Evolutionary conservation across 2,113 vertebrate genomes (phyloP), one percentile per base, ranked within the genome.

Genomic region (Macquaria ambigua): DNA sequence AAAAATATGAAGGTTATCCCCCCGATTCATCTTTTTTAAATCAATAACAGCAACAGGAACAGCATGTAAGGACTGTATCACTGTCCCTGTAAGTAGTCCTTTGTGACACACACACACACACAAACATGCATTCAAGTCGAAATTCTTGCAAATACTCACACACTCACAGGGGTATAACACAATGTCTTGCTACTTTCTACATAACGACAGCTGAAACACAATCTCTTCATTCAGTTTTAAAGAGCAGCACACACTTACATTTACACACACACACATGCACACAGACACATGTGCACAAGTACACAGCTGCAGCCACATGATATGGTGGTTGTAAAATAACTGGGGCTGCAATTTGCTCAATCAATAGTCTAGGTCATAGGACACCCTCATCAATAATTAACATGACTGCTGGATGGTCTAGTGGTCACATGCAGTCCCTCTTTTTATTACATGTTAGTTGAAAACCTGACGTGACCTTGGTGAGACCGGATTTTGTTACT

Each of bases 321-420:
- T 90, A 79, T 21, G 67, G 34, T 55, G 71, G 67, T 72, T 84
- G 85, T 84, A 89, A 90, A 88, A 90, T 86, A 90, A 90, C 82
- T 76, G 50, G 88, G 85, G 77, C 78, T 90, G 81, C 83, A 88
- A 89, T 91, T 86, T 91, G 75, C 87, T 91, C 84, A 56, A 93
- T 95, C 94, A 82, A 94, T 94, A 92, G 62, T 74, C 37, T 61
- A 10, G 86, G 90, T 92, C 90, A 94, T 43, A 72, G 81, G 81
- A 91, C 52, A 90, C 89, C 80, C 77, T 85, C 80, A 91, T 94
- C 90, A 92, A 95, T 94, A 95, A 91, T 93, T 85, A 83, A 90
- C 61, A 74, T 48, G 78, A 2, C 58, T 74, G 87, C 53, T 87
- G 72, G 82, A 76, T 82, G 59, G 28, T 74, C 46, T 28, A 9